These are phyloP conservation scores for Rallus crepitans DNA, from an alignment of 2,797 vertebrate species.

Conservation along the genomic window DNA sequence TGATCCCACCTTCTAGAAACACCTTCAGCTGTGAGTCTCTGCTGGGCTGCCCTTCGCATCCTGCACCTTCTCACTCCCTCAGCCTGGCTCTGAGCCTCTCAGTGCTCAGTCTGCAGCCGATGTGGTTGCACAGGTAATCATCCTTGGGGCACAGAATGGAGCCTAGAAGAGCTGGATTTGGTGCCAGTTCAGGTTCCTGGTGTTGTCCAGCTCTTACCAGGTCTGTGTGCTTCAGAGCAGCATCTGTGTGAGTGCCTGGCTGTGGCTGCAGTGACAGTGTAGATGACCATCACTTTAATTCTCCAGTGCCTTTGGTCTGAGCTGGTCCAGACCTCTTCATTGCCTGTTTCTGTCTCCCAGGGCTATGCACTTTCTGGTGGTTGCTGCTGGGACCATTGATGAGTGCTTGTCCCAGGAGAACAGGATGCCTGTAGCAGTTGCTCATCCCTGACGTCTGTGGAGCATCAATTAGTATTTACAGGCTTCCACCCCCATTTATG, in stretches of 20 bases:
- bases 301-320: background rate
- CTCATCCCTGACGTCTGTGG: background rate
- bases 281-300: background rate
- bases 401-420: background rate
- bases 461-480: background rate
- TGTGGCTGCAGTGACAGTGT: background rate
- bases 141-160: background rate
- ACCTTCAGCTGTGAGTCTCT: fast-evolving
- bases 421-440: background rate
- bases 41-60: background rate
- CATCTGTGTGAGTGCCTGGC: background rate
- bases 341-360: background rate
- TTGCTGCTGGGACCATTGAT: background rate
- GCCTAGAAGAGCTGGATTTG: background rate
- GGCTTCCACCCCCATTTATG: background rate
- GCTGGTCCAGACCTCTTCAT: background rate
- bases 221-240: background rate
- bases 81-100: background rate
- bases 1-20: background rate
- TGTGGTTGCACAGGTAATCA: too few species aligned
- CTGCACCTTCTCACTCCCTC: background rate
- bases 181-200: background rate
- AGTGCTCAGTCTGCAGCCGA: background rate
- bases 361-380: background rate
- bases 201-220: background rate